Base-by-base conservation (phyloP, 2,113 vertebrate genomes). In the Sebastes schlegelii region DNA sequence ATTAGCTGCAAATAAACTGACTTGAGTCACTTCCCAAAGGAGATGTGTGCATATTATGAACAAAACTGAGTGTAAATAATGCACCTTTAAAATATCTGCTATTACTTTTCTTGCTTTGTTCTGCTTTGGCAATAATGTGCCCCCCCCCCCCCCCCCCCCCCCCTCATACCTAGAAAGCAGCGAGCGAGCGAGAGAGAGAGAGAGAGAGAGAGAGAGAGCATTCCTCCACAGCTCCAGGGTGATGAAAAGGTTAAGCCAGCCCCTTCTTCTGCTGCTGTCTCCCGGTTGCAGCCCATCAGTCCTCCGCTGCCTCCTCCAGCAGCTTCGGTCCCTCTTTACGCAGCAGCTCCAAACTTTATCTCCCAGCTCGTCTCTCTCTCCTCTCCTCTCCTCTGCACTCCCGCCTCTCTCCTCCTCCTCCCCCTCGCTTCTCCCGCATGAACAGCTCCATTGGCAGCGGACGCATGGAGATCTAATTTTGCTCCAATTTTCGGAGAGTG, bases 191-290 rank as follows among this genome's bases (percentile, higher is more conserved):
- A 45, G 52, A 55, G 34, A 49, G 72, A 17, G 77, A 63, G 83
- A 57, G 80, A 62, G 75, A 48, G 68, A 52, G 79, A 42, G 86
- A n/a, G 75, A 19, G 83, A n/a, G 85, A 19, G 48, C 80, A 90
- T 88, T 90, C 90, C 80, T 87, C 40, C 60, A 10, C 52, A 70
- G 83, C 87, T 89, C 82, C 91, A 79, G 91, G 93, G 93, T 93
- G 91, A 93, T 90, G 89, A 79, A 62, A 82, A 91, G 92, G 86
- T 90, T 91, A 91, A 87, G 45, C 90, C 92, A 42, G 76, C 91
- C 93, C 93, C 92, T 88, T 86, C 80, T 68, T 1, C 34, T 46
- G 21, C 68, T 46, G 43, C 58, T 21, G 65, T 49, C 70, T 74
- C 74, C 52, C 51, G 14, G 66, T 55, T 57, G 71, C 79, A 77